These are phyloP conservation scores for Columba guinea DNA, from an alignment of 2,797 vertebrate species.

Conservation along the genomic window DNA sequence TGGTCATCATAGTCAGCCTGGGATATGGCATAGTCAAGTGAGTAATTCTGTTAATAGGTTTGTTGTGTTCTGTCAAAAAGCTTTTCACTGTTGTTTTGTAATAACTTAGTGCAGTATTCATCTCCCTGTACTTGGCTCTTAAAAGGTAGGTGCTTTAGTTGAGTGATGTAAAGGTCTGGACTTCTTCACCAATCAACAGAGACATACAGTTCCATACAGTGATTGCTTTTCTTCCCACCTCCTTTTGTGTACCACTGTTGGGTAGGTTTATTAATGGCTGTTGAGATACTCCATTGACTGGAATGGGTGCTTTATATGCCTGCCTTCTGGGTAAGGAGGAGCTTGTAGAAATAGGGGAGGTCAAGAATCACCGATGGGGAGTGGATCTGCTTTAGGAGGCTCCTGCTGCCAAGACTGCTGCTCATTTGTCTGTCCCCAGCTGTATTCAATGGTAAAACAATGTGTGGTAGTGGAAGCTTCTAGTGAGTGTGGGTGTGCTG, in stretches of 20 bases:
- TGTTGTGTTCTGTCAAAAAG: background rate
- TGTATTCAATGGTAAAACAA: background rate
- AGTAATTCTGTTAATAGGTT: conserved; percentile 53
- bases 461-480: background rate
- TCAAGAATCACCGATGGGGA: background rate
- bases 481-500: background rate
- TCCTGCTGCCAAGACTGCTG: background rate
- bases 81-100: background rate
- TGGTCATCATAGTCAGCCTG: conserved; percentile 95
- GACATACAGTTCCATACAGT: background rate
- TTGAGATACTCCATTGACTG: background rate
- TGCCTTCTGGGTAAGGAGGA: background rate
- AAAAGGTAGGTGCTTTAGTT: background rate
- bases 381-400: background rate
- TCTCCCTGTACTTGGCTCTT: background rate
- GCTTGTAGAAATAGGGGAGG: background rate
- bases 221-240: background rate
- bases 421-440: background rate
- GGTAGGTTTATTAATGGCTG: background rate
- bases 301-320: background rate
- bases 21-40: conserved; percentile 97
- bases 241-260: background rate
- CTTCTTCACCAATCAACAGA: background rate
- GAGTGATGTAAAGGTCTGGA: background rate
- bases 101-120: background rate